Evolutionary conservation across 2,888 invertebrate genomes (phyloP).

Genomic region (Synergus umbraculus): DNA sequence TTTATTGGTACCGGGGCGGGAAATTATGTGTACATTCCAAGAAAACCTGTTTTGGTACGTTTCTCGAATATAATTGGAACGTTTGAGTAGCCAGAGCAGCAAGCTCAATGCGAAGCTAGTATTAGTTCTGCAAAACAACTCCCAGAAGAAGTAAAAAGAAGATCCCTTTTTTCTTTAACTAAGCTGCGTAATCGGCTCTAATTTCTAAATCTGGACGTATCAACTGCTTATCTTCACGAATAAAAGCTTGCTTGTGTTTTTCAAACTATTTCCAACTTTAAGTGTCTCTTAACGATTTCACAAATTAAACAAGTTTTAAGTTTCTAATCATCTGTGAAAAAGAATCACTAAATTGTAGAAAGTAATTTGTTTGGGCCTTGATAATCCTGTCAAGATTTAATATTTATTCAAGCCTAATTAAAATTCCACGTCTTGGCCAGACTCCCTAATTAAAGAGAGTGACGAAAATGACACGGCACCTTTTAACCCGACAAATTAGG

Average conservation of each 20-base stretch:
- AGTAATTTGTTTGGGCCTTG: conserved; percentile 35
- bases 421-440: conserved; percentile 20
- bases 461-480: conserved; percentile 37
- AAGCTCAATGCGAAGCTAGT: not conserved
- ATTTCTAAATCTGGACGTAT: conserved; percentile 5
- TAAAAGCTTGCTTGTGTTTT: not conserved
- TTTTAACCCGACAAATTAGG: conserved; percentile 27
- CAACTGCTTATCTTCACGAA: conserved; percentile 6
- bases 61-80: conserved; percentile 74
- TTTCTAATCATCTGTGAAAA: conserved; percentile 11
- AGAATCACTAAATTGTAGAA: conserved; percentile 25
- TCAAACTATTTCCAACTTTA: not conserved
- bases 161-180: not conserved
- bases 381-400: conserved; percentile 32
- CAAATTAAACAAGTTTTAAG: conserved; percentile 3
- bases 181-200: conserved; percentile 1
- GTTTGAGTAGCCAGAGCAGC: conserved; percentile 56
- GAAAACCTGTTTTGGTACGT: conserved; percentile 72
- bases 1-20: conserved; percentile 71
- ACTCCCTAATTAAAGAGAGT: conserved; percentile 33
- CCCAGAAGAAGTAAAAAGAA: conserved; percentile 2
- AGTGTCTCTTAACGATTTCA: conserved; percentile 2
- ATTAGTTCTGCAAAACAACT: conserved; percentile 17
- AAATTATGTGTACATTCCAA: conserved; percentile 75
- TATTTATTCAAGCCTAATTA: conserved; percentile 38